Evolutionary conservation across 2,888 invertebrate species (phyloP), one percentile per base, ranked within the genome.

Genomic region (Ephialtes manifestator): DNA sequence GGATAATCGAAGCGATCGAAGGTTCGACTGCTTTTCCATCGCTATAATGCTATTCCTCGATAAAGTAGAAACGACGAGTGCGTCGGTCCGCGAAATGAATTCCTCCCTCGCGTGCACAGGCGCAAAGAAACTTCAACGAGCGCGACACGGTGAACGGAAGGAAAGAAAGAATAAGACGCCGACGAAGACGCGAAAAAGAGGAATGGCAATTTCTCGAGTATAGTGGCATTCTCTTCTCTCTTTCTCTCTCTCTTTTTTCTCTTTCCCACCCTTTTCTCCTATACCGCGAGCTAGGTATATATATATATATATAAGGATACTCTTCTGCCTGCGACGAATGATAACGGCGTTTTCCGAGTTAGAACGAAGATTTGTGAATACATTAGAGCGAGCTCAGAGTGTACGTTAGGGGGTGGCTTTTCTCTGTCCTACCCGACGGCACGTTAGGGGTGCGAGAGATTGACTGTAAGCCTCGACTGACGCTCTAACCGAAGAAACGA

Each of bases 41-140:
- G 70, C 70, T 63, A 65, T 85, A 80, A 79, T 84, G 79, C 63
- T 60, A 78, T 75, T 79, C 82, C 78, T 74, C 51, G 46, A 58
- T 78, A 75, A 28, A 74, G 82, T 77, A 72, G 84, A 89, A 88
- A 92, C 74, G 91, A 90, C 91, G 92, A 90, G 91, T 92, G 93
- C 93, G 93, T 93, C 92, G 92, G 92, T 91, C 92, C 92, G 92
- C 92, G 93, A 93, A 93, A 93, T 93, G 93, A 93, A 93, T 93
- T 93, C 91, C 92, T 91, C 91, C 91, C 90, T 88, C 88, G 88
- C 86, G 83, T 78, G 71, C 67, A 74, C 75, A 67, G 83, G 63
- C 78, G 77, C 79, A 85, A 80, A 85, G 79, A 81, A 82, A 75
- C 79, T 79, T 65, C 68, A 55, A 80, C 79, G 84, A 78, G 67